Base-by-base conservation (phyloP, 1,140 invertebrate species). In the Drosophila miranda region DNA sequence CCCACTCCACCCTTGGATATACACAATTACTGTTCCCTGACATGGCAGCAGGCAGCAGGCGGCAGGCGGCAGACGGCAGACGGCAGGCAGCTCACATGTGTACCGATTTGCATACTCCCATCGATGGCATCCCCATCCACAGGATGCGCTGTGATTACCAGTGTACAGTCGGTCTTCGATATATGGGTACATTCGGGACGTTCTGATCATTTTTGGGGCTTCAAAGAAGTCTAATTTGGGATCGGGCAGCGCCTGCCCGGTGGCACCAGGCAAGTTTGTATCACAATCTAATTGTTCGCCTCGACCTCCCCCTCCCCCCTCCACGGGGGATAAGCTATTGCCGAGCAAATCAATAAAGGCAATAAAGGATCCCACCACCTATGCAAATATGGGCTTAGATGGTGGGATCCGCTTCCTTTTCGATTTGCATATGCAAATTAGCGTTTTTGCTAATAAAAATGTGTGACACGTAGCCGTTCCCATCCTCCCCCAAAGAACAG, bases 361-460 rank as follows among this genome's bases (percentile, higher is more conserved):
- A 71, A 71, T 71, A 59, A 19, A 38, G 21, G 11, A 13, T 9
- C 16, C 44, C 44, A 70, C 44, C 44, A 70, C 53, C 23, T 2
- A 41, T 8, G 7, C 4, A 68, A 16, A 38, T 52, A 3, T 38
- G 42, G 43, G 34, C 21, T 48, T 58, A 13, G 11, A 13, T 38
- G 34, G 34, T 13, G 42, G 23, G 41, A 14, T 34, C 41, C 43
- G 28, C 50, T 45, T 54, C 34, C 54, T 67, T 53, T 67, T 64
- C 55, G 28, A 75, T 75, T 75, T 75, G 55, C 72, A 75, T 75
- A 75, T 75, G 72, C 71, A 75, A 75, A 75, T 75, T 49, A 43
- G 61, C n/a, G 38, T 42, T 51, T 49, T 60, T 13, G 46, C 70
- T 73, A 52, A 56, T 73, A 73, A 56, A 69, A 73, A 64, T 63